Evolutionary conservation across 2,113 vertebrate genomes (phyloP), one percentile per base, ranked within the genome.

Genomic region (Misgurnus mizolepis): DNA sequence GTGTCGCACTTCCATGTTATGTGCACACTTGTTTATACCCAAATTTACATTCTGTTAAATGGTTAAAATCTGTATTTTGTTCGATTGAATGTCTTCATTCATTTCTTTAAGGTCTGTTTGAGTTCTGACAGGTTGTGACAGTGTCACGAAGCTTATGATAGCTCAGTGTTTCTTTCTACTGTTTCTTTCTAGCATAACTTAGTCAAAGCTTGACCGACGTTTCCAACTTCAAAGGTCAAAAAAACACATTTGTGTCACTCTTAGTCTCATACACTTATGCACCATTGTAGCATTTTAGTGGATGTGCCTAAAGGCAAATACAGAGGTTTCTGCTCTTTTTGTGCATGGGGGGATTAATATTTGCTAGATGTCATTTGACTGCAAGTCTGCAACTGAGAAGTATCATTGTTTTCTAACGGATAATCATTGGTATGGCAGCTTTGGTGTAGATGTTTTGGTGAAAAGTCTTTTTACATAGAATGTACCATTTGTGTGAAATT

Each of bases 281-380:
- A 47, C 40, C 40, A 45, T 11, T 11, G 27, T 34, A 34, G 27
- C 27, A 8, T 4, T 67, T 67, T 41, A 67, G 7, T 55, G 14
- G 68, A 55, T 53, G 5, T 55, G 68, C 27, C 18, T 70, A 5
- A 45, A 22, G 43, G 66, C 50, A 55, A 71, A 71, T 55, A 71
- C 27, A 55, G 68, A 71, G n/a, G 27, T 0, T 5, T 40, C 47
- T 49, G 9, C 47, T 49, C 1, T 49, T 49, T 53, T 14, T 53
- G 49, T 14, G 49, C 49, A 53, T 53, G 14, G 49, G 11, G 22
- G 22, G 49, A 53, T 53, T 53, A 4, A 2, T 3, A 11, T 53
- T 11, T 12, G 49, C 49, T 53, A 53, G 49, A 53, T 12, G 49
- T 53, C 49, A 53, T 53, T 10, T 53, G 49, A 12, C 49, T 15